Evolutionary conservation across 2,888 invertebrate species (phyloP).

Genomic region (Podabrus alpinus): DNA sequence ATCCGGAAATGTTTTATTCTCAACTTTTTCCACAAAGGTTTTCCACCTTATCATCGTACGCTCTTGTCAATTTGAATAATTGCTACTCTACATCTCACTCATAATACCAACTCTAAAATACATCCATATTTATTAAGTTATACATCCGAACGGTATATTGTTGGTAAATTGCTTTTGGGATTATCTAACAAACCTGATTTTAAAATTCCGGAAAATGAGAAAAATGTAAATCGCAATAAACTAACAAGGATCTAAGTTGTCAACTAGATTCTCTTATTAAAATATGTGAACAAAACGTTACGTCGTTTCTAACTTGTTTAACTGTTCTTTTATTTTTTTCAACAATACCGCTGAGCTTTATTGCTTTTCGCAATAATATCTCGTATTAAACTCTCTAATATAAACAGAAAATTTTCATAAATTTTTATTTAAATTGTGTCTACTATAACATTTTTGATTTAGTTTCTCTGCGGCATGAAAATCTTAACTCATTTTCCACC

Average conservation of each 20-base stretch:
- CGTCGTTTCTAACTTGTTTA: background rate
- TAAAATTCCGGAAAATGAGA: constrained; percentile 5
- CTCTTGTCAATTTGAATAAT: constrained; percentile 20
- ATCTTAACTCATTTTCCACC: too few relatives aligned
- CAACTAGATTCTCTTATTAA: constrained; percentile 8
- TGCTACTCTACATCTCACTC: constrained; percentile 18
- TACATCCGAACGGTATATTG: constrained; percentile 6
- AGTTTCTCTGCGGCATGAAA: too few relatives aligned
- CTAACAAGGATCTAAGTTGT: constrained; percentile 11
- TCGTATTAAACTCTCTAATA: background rate
- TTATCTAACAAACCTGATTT: constrained; percentile 10
- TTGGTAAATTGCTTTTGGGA: constrained; percentile 11
- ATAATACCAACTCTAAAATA: constrained; percentile 10
- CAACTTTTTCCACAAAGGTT: constrained; percentile 13
- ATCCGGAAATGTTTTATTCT: constrained; percentile 15
- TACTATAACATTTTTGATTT: background rate
- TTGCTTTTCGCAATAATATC: background rate
- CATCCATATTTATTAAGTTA: constrained; percentile 18
- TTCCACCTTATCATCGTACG: constrained; percentile 12
- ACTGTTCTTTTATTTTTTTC: background rate
- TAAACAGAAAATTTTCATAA: background rate
- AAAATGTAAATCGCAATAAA: constrained; percentile 12
- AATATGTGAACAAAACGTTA: background rate
- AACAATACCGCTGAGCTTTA: background rate
- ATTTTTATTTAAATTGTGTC: background rate